A percentile compares a stretch with the other conserved stretches of the same genome.
phyloP scores from a whole-genome alignment of 2,113 vertebrate genomes.

The Apeltes quadracus region DNA sequence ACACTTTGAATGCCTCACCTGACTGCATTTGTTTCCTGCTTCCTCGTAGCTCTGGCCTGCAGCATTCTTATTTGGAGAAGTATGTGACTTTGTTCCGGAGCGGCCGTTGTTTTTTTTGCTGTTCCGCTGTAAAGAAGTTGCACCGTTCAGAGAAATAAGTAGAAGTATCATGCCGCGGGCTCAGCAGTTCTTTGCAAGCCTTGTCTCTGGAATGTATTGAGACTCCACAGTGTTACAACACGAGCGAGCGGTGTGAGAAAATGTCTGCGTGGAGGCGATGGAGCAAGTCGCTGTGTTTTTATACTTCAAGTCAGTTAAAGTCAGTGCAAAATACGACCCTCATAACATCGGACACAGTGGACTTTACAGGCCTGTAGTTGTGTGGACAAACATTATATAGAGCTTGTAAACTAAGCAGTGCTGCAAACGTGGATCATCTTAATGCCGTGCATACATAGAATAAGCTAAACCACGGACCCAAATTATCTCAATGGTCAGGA shows the following conservation, averaged over 20 bases:
- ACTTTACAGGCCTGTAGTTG: constrained; percentile 9
- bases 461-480: background rate
- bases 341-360: constrained; percentile 24
- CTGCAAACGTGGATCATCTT: background rate
- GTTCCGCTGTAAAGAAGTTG: background rate
- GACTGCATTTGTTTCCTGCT: constrained; percentile 10
- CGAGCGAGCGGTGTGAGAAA: background rate
- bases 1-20: background rate
- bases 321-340: constrained; percentile 17
- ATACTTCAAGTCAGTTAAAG: too few species aligned
- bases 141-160: background rate
- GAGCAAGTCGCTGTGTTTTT: too few species aligned
- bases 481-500: too few species aligned
- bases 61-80: constrained; percentile 8
- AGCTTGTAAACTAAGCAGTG: background rate
- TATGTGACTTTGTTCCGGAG: constrained; percentile 31
- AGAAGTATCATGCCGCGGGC: background rate
- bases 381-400: background rate
- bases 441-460: background rate
- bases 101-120: constrained; percentile 20
- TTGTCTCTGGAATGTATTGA: background rate
- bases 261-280: too few species aligned
- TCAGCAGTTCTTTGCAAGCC: too few species aligned
- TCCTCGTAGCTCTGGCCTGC: constrained; percentile 7
- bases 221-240: constrained; percentile 2